Evolutionary conservation across 2,797 vertebrate species (phyloP).

Genomic region (Carapus acus): DNA sequence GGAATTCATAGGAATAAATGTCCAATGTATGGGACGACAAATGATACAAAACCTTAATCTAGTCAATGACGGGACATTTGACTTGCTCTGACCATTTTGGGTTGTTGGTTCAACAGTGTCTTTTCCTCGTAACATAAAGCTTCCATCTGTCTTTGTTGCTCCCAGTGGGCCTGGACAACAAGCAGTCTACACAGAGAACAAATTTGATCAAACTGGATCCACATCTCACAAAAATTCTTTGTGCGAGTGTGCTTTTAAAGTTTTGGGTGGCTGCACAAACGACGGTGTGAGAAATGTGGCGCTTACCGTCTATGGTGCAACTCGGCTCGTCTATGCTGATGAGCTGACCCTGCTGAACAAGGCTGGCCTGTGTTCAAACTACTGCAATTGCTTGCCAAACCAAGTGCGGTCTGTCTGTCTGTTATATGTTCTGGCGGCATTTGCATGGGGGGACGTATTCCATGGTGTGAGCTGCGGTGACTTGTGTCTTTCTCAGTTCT

Average conservation of each 20-base stretch:
- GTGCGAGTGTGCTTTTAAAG: background rate
- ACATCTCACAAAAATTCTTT: background rate
- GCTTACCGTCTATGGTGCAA: constrained; percentile 53
- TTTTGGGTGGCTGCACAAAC: background rate
- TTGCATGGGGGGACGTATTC: background rate
- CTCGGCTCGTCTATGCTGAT: constrained; percentile 18
- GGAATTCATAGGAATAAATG: background rate
- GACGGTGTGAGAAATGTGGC: background rate
- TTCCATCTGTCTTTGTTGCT: constrained; percentile 81
- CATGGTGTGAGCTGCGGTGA: constrained; percentile 1
- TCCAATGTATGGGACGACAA: too few species aligned
- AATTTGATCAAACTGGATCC: too few species aligned
- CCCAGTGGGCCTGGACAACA: constrained; percentile 73
- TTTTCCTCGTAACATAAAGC: constrained; percentile 74
- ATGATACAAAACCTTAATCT: too few species aligned
- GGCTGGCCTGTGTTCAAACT: constrained; percentile 10
- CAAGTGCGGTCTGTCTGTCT: constrained; percentile 1
- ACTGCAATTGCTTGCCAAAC: constrained; percentile 4
- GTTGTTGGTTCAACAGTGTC: constrained; percentile 72
- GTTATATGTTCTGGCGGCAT: constrained; percentile 3
- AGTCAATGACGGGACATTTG: background rate
- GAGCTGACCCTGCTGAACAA: constrained; percentile 8
- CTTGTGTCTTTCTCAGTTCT: background rate
- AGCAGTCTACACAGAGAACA: constrained; percentile 60
- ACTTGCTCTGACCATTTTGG: constrained; percentile 70